Evolutionary conservation across 2,888 invertebrate species (phyloP), one percentile per base, ranked within the genome.

Genomic region (Ceratothoa steindachneri): DNA sequence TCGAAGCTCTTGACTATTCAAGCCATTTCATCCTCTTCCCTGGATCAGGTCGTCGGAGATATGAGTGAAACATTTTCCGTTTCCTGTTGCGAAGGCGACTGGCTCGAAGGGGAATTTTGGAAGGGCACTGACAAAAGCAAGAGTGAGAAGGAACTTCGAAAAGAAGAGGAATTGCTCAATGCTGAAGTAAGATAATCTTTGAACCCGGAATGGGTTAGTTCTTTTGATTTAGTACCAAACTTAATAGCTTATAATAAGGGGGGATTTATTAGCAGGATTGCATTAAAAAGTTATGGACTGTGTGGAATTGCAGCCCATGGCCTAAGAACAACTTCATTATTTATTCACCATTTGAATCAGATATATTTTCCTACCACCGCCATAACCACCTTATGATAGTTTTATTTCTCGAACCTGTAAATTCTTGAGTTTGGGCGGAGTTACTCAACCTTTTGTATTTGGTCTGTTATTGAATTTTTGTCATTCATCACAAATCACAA

Each of bases 21-120:
- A 41, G 41, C 41, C 7, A 9, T 15, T 5, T 41, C 41, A 15
- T 41, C 41, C 41, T 9, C 41, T 41, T 5, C 5, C 7, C 15
- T 41, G 7, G 41, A 41, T 41, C n/a, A n/a, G n/a, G 41, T 9
- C 15, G 41, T 41, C 41, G 15, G 7, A 41, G 60, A 15, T 3
- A 60, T 60, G 22, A 60, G 27, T 60, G 60, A 60, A 60, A 60
- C 60, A 12, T 60, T 60, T 60, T 15, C 60, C 27, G 60, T 60
- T 1, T 60, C 60, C 1, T 22, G 60, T 60, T 60, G 22, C 51
- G 75, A 78, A 60, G 75, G 75, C 27, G 66, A 71, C n/a, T 78
- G 78, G 78, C 65, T 71, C 30, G 78, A 78, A 55, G 78, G 73
- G 30, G 67, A 66, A 64, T 78, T 78, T 31, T 78, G 78, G 78